These are phyloP conservation scores for Nyctalus aviator DNA, from an alignment of 2,797 vertebrate species.

Conservation along the genomic window DNA sequence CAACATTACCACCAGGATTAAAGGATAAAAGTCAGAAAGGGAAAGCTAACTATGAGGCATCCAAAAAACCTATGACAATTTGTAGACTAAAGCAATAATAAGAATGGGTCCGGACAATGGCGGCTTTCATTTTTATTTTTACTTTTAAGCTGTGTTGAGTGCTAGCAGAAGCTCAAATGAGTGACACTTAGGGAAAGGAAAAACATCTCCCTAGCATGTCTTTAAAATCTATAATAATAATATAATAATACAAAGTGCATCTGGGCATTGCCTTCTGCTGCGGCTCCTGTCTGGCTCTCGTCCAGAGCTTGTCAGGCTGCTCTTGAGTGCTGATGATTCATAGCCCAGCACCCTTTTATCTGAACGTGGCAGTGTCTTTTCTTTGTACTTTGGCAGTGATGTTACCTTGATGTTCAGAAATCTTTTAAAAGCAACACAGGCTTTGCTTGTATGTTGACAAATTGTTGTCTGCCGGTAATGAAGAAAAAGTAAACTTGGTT, in stretches of 20 bases:
- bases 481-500: slow-evolving; percentile 81
- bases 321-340: slow-evolving; percentile 85
- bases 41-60: not conserved
- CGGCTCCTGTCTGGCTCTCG: slow-evolving; percentile 83
- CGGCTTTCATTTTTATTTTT: slow-evolving; percentile 75
- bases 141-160: slow-evolving; percentile 68
- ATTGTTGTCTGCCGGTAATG: slow-evolving; percentile 77
- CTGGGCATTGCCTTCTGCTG: slow-evolving; percentile 86
- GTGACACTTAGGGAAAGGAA: slow-evolving; percentile 67
- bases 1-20: not conserved
- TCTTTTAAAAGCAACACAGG: slow-evolving; percentile 82
- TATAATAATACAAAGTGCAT: slow-evolving; percentile 85
- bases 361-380: slow-evolving; percentile 81
- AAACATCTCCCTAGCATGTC: slow-evolving; percentile 81
- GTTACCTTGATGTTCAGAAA: slow-evolving; percentile 83
- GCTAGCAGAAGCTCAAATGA: slow-evolving; percentile 66
- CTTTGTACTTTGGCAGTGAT: slow-evolving; percentile 85
- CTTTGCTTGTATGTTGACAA: slow-evolving; percentile 83
- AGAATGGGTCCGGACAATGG: slow-evolving; percentile 13
- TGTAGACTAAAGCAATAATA: slow-evolving; percentile 1
- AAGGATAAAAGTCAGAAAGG: not conserved
- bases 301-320: slow-evolving; percentile 85
- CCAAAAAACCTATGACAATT: not conserved
- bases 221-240: slow-evolving; percentile 86
- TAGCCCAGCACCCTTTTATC: slow-evolving; percentile 87